phyloP scores from a whole-genome alignment of 1,140 invertebrate genomes.

The Dendroctonus valens region DNA sequence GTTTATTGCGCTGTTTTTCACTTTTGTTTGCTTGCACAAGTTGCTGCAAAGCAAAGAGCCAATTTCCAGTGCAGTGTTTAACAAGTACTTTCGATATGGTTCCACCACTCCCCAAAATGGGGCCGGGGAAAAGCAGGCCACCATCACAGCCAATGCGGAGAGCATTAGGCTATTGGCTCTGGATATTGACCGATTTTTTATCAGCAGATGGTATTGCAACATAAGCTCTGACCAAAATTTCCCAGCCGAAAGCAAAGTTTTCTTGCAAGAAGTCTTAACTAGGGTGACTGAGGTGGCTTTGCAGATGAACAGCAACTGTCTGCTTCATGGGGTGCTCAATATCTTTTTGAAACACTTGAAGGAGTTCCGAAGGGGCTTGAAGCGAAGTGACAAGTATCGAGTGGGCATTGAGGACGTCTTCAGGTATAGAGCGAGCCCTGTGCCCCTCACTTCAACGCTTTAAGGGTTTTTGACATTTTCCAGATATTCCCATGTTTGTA shows the following conservation, averaged over 20 bases:
- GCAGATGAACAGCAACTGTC: conserved; percentile 38
- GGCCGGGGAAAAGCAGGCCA: not conserved
- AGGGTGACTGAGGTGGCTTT: conserved; percentile 40
- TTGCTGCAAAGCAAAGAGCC: conserved; percentile 34
- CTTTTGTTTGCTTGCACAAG: conserved; percentile 34
- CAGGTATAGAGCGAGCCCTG: conserved; percentile 33
- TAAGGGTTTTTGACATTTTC: conserved; percentile 20
- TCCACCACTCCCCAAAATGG: conserved; percentile 1
- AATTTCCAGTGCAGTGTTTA: conserved; percentile 11
- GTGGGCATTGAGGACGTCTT: conserved; percentile 48
- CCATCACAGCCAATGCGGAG: conserved; percentile 32
- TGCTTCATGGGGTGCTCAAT: conserved; percentile 50
- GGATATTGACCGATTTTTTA: conserved; percentile 45
- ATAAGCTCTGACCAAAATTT: conserved; percentile 45
- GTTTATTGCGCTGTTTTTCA: conserved; percentile 33
- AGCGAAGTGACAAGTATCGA: conserved; percentile 51
- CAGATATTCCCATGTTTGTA: conserved; percentile 52
- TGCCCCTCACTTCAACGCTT: not conserved
- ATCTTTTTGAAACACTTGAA: conserved; percentile 57
- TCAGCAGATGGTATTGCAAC: conserved; percentile 45
- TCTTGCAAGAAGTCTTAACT: conserved; percentile 43
- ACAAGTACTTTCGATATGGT: conserved; percentile 10
- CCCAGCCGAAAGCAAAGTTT: conserved; percentile 38
- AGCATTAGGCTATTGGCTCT: conserved; percentile 37
- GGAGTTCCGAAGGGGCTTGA: conserved; percentile 56